These are phyloP conservation scores for Agriopis marginaria DNA, from an alignment of 2,888 invertebrate species.

Conservation along the genomic window DNA sequence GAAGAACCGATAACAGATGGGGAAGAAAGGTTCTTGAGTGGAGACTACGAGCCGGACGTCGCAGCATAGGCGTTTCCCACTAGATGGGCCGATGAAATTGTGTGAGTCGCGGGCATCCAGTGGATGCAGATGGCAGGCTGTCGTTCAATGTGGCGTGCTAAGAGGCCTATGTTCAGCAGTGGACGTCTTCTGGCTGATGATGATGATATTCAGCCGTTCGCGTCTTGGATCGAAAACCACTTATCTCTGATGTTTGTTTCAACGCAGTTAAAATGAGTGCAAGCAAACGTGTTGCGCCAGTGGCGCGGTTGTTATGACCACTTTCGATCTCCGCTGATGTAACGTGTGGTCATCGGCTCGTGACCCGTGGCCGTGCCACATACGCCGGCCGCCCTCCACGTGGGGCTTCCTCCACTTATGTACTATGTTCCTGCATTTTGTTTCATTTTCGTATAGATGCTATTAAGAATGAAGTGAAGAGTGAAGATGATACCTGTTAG, in stretches of 20 bases:
- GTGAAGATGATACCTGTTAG: no score
- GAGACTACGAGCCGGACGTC: no score
- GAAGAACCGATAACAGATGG: no score
- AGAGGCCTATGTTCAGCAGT: no score
- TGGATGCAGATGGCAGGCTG: no score
- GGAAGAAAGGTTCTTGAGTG: no score
- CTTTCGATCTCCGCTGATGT: conserved; percentile 37
- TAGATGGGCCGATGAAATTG: no score
- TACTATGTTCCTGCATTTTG: background rate
- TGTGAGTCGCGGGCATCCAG: no score
- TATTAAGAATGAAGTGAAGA: no score
- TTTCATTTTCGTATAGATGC: background rate
- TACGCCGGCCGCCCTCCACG: conserved; percentile 4
- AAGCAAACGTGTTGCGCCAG: conserved; percentile 20
- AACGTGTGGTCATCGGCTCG: conserved; percentile 23
- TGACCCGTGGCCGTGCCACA: conserved; percentile 25
- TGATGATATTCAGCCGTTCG: background rate
- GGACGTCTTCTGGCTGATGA: background rate
- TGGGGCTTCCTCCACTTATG: conserved; percentile 9
- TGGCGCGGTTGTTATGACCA: conserved; percentile 19
- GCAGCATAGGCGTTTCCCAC: no score
- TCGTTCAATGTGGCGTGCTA: no score
- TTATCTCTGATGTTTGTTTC: background rate
- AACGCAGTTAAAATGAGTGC: background rate
- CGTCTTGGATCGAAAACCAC: background rate